Conservation (phyloP, 1,140 invertebrate genomes). For the Whitmania pigra region DNA sequence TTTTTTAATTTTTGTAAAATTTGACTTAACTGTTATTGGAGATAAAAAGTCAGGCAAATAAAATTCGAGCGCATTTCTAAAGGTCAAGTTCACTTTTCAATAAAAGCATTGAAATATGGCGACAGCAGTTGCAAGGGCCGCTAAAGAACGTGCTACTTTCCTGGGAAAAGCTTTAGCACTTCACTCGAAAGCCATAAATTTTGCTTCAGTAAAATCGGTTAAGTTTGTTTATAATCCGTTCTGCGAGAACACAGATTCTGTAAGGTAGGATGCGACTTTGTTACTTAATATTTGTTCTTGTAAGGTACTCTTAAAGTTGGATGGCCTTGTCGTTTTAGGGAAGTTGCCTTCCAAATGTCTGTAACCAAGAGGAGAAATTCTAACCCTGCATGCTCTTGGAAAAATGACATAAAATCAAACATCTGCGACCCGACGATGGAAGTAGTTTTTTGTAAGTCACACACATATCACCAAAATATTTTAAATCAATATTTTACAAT, state of each 20-base stretch:
- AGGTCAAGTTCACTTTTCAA: too few relatives aligned
- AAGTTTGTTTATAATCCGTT: background rate
- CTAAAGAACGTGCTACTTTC: background rate
- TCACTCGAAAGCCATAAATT: background rate
- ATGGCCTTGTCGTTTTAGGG: background rate
- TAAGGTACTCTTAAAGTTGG: background rate
- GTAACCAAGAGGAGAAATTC: background rate
- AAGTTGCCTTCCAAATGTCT: constrained; percentile 9
- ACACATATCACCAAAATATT: too few relatives aligned
- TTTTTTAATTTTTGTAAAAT: too few relatives aligned
- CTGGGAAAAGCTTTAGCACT: background rate
- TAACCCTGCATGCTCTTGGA: background rate
- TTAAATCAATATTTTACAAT: too few relatives aligned
- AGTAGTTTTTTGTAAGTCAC: constrained; percentile 4
- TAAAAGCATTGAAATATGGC: too few relatives aligned
- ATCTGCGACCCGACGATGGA: background rate
- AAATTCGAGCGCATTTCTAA: too few relatives aligned
- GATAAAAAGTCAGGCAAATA: too few relatives aligned
- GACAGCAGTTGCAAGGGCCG: background rate
- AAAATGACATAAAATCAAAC: background rate
- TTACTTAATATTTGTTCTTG: background rate
- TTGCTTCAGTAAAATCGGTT: constrained; percentile 1
- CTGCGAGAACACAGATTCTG: background rate
- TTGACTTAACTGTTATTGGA: too few relatives aligned
- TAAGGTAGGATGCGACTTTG: background rate